These are phyloP conservation scores for Rutpela maculata DNA, from an alignment of 2,888 invertebrate genomes.

Conservation along the genomic window DNA sequence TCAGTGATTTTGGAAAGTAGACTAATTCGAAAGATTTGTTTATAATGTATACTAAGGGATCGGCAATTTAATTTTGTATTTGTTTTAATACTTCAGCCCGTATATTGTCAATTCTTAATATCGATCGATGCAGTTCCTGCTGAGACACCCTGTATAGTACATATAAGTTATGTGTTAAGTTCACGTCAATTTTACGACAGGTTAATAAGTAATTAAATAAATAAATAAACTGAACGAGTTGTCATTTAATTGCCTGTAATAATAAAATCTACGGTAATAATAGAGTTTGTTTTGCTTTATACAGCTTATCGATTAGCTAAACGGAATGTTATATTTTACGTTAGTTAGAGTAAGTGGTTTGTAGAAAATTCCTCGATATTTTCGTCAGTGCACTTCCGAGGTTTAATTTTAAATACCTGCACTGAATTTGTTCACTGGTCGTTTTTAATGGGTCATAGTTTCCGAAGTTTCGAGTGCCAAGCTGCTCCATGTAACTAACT, in stretches of 20 bases:
- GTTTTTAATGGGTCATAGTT: conserved; percentile 37
- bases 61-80: too few relatives aligned
- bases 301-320: background rate
- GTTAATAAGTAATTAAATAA: too few relatives aligned
- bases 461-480: conserved; percentile 11
- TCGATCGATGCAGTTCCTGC: too few relatives aligned
- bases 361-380: conserved; percentile 8
- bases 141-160: too few relatives aligned
- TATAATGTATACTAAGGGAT: too few relatives aligned
- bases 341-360: conserved; percentile 1
- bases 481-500: conserved; percentile 34
- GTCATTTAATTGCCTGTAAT: background rate
- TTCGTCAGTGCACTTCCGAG: background rate
- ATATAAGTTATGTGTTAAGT: too few relatives aligned
- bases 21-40: too few relatives aligned
- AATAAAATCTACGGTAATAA: background rate
- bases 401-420: conserved; percentile 12
- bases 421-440: background rate
- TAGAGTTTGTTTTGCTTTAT: background rate
- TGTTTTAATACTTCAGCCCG: too few relatives aligned
- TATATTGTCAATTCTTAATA: too few relatives aligned
- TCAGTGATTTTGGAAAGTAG: too few relatives aligned
- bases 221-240: too few relatives aligned
- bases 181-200: too few relatives aligned
- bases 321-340: background rate